phyloP scores from a whole-genome alignment of 1,140 invertebrate genomes.

The Drosophila erecta region DNA sequence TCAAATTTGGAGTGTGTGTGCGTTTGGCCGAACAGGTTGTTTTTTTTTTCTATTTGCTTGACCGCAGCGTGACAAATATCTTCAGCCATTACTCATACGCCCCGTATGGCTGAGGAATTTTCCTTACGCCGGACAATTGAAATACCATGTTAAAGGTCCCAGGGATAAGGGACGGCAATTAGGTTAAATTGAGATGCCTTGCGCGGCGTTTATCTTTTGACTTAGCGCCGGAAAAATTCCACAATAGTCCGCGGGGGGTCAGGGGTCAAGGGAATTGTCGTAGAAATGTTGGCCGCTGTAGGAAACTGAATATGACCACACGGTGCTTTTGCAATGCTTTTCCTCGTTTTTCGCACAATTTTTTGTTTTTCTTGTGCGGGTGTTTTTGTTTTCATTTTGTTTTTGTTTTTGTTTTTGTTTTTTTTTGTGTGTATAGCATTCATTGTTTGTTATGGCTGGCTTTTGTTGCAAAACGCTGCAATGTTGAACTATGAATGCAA shows the following conservation, averaged over 20 bases:
- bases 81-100: slow-evolving; percentile 64
- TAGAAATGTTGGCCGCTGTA: slow-evolving; percentile 59
- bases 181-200: slow-evolving; percentile 62
- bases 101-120: slow-evolving; percentile 31
- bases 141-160: slow-evolving; percentile 41
- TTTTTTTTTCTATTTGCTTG: slow-evolving; percentile 31
- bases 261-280: slow-evolving; percentile 15
- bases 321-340: slow-evolving; percentile 33
- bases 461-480: slow-evolving; percentile 74
- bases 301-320: slow-evolving; percentile 70
- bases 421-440: slow-evolving; percentile 53
- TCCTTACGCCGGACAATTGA: slow-evolving; percentile 47
- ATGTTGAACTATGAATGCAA: slow-evolving; percentile 83
- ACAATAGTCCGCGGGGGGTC: slow-evolving; percentile 35
- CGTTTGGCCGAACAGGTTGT: slow-evolving; percentile 41
- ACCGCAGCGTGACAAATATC: slow-evolving; percentile 52
- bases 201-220: slow-evolving; percentile 25
- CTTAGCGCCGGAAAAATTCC: slow-evolving; percentile 45
- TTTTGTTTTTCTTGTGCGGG: slow-evolving; percentile 17
- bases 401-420: slow-evolving; percentile 14
- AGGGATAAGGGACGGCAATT: slow-evolving; percentile 68
- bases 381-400: slow-evolving; percentile 8
- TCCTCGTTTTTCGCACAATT: slow-evolving; percentile 57
- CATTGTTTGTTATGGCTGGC: slow-evolving; percentile 76
- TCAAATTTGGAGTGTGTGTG: slow-evolving; percentile 40